Evolutionary conservation across 2,888 invertebrate genomes (phyloP), one percentile per base, ranked within the genome.

Genomic region (Strigamia maritima): DNA sequence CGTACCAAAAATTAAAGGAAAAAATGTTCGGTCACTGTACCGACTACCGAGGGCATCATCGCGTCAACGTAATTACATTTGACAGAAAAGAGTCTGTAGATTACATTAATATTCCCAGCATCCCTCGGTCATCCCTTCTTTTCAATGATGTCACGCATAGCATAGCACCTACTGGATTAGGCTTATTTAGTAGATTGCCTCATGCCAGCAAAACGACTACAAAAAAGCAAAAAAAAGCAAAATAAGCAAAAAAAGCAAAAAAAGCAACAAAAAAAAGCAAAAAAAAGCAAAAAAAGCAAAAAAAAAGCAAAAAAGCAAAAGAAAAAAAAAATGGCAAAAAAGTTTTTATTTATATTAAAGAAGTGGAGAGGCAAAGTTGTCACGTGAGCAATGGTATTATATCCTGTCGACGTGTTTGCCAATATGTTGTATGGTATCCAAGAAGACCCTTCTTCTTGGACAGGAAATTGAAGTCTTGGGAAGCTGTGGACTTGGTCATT

Each of bases 51-150:
- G 65, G 65, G 65, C 65, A 8, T 24, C 65, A 65, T 65, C 65
- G 16, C 26, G 65, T 65, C 65, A 26, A 26, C 65, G 14, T 65
- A 65, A 65, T 65, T 65, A 65, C 12, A 65, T 24, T 65, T 65
- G 65, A 65, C 26, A 65, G 65, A 65, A 65, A 22, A 10, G 26
- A 24, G 65, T 65, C 65, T 65, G 65, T 65, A 65, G 26, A 26
- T 65, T 65, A 65, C 26, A 65, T 65, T 65, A 65, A 65, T 24
- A 65, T 65, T 65, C 65, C 65, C 65, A 65, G 65, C 65, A 65
- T 65, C 65, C 65, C 26, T 65, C 65, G 26, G 24, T 65, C 65
- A 65, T 65, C 26, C 22, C 60, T 26, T 28, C 28, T 1, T 60
- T 2, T 28, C 26, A 26, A 65, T 65, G 65, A 65, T 65, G 65